A percentile compares a stretch with the other conserved stretches of the same genome.
phyloP scores from a whole-genome alignment of 1,140 invertebrate species.

The Cepaea nemoralis region DNA sequence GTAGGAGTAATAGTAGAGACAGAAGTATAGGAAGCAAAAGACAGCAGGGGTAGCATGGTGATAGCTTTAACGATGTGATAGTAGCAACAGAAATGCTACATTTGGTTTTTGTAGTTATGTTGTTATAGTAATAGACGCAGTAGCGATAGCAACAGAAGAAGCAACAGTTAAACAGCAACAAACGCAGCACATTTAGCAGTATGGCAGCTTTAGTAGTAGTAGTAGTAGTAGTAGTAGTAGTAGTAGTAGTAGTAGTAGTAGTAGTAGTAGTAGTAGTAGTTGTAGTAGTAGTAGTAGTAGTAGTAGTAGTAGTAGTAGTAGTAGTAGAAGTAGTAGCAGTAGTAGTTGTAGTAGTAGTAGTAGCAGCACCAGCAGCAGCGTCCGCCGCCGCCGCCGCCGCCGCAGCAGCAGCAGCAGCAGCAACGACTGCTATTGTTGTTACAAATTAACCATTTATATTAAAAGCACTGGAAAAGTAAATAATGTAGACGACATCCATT shows the following conservation, averaged over 20 bases:
- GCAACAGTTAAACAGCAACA: background rate
- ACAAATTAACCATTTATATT: too few species aligned
- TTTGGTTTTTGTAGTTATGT: background rate
- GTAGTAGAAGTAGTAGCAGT: background rate
- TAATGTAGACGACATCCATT: too few species aligned
- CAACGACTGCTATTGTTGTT: too few species aligned
- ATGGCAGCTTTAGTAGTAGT: too few species aligned
- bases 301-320: slow-evolving; percentile 21
- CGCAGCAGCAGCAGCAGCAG: too few species aligned
- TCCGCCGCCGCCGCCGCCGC: too few species aligned
- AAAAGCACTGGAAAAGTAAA: too few species aligned
- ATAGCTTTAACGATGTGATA: slow-evolving; percentile 4
- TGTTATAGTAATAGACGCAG: slow-evolving; percentile 12
- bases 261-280: slow-evolving; percentile 21
- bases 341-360: too few species aligned
- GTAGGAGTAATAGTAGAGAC: slow-evolving; percentile 9
- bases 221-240: slow-evolving; percentile 15
- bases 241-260: slow-evolving; percentile 27
- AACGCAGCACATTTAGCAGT: too few species aligned
- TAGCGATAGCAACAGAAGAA: background rate
- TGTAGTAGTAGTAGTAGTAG: slow-evolving; percentile 22
- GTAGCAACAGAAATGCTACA: background rate
- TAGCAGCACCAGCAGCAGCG: too few species aligned
- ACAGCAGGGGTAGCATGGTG: slow-evolving; percentile 3
- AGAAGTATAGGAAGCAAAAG: too few species aligned